Evolutionary conservation across 2,888 invertebrate genomes (phyloP), one percentile per base, ranked within the genome.

Genomic region (Apocheima hispidaria): DNA sequence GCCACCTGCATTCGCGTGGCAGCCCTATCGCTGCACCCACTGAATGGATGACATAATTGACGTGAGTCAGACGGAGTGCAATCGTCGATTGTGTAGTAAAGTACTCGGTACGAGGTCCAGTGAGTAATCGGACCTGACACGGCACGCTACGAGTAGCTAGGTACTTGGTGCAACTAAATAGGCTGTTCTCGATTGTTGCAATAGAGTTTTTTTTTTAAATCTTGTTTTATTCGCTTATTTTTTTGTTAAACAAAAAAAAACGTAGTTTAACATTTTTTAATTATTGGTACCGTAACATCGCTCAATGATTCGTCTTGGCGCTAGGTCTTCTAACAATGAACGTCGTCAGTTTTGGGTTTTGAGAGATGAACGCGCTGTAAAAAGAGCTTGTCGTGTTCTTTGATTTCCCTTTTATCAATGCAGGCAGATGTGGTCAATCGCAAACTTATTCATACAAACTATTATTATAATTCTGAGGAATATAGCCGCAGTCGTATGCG

Each of bases 31-130:
- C 65, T 65, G 66, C 68, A 69, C 65, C 66, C 68, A 61, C 66
- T 54, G 68, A 69, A 56, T 67, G 65, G 55, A 69, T 70, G 70
- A 70, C 69, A 69, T 69, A 70, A 70, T 69, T 64, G 68, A 23
- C 62, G 51, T 70, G 70, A 70, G 62, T 70, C 70, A 70, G 62
- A 56, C 68, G 10, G 40, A 55, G 64, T 70, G 70, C 68, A 66
- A 60, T 63, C 63, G 68, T 40, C 44, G 69, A 64, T 65, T 65
- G 49, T 48, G 55, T 60, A 55, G 60, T 54, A 50, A 50, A 43
- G 43, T 52, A 58, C 36, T 14, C 51, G 36, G 50, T 30, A 40
- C 66, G 59, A 66, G 67, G 63, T 18, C 38, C 53, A 7, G 53
- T 59, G 48, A 59, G 52, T 59, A 52, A 60, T 33, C 36, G 18